Evolutionary conservation across 2,888 invertebrate species (phyloP).

Genomic region (Torymus auratus): DNA sequence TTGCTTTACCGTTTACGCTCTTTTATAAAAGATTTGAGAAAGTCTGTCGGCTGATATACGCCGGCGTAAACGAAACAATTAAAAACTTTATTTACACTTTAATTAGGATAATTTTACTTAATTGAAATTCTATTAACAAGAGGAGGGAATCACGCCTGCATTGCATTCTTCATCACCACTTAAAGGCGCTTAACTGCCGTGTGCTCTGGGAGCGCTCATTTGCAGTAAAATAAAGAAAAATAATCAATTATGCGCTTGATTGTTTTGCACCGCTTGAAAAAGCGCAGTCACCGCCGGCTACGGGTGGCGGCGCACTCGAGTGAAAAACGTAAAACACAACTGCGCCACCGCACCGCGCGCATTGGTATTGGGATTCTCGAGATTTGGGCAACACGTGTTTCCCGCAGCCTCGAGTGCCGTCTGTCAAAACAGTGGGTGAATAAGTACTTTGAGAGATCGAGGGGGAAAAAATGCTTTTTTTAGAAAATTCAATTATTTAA

Average conservation of each 20-base stretch:
- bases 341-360: background rate
- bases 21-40: no score
- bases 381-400: slow-evolving; percentile 65
- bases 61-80: no score
- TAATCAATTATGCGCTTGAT: slow-evolving; percentile 31
- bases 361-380: slow-evolving; percentile 55
- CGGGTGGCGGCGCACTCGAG: slow-evolving; percentile 1
- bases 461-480: background rate
- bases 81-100: no score
- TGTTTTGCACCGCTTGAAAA: slow-evolving; percentile 23
- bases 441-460: background rate
- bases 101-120: background rate
- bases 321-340: slow-evolving; percentile 7
- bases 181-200: slow-evolving; percentile 4
- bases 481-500: slow-evolving; percentile 29
- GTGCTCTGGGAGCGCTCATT: slow-evolving; percentile 15
- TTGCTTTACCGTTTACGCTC: no score
- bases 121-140: background rate
- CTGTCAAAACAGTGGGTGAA: slow-evolving; percentile 42
- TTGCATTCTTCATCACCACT: slow-evolving; percentile 9
- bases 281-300: background rate
- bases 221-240: slow-evolving; percentile 7
- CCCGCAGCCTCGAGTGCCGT: slow-evolving; percentile 53
- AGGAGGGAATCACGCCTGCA: slow-evolving; percentile 3
- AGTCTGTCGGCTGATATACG: no score